Conservation (phyloP, 2,797 vertebrate species). For the Aselliscus stoliczkanus region DNA sequence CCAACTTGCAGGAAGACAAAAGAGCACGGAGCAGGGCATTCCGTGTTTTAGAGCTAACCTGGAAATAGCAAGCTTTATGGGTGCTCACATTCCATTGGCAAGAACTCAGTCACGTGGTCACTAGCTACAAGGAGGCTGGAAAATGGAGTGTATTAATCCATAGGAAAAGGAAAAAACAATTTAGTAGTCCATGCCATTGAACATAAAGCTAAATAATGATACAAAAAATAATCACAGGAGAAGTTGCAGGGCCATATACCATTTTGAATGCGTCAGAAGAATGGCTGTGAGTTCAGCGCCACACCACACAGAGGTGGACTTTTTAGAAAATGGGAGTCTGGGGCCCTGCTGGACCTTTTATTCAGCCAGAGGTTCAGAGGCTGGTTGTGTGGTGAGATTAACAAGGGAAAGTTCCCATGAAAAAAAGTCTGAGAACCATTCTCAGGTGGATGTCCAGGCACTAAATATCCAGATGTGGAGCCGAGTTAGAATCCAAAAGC, state of each 20-base stretch:
- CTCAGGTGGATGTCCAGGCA: background rate
- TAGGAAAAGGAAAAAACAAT: background rate
- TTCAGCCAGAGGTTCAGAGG: background rate
- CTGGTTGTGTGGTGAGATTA: background rate
- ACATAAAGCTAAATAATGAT: background rate
- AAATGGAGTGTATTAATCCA: background rate
- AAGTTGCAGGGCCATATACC: background rate
- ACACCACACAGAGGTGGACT: background rate
- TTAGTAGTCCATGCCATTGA: background rate
- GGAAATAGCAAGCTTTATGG: background rate
- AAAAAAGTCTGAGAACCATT: background rate
- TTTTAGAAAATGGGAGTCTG: background rate
- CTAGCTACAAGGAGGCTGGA: background rate
- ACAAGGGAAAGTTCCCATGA: background rate
- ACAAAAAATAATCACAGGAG: background rate
- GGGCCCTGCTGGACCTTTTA: background rate
- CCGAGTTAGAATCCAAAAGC: background rate
- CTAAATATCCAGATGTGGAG: background rate
- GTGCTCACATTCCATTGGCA: background rate
- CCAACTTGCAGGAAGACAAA: background rate
- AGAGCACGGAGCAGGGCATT: accelerated
- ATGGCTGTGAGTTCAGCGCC: background rate
- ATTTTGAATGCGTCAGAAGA: background rate
- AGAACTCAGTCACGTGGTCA: background rate
- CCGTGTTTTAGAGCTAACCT: background rate